These are phyloP conservation scores for Heliconius congener DNA, from an alignment of 1,140 invertebrate species.

Conservation along the genomic window DNA sequence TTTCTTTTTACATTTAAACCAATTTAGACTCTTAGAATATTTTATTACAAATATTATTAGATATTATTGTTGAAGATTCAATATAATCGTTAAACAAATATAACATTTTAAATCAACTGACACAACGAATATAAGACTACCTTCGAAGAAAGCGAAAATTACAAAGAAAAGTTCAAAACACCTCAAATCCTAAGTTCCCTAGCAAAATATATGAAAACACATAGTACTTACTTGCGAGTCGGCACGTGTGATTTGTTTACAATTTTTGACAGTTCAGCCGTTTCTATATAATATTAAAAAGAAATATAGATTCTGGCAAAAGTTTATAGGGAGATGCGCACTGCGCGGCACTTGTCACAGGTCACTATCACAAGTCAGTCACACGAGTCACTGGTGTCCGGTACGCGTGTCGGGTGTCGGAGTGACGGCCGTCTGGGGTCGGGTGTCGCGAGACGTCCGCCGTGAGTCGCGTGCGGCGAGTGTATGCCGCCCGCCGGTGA, in stretches of 20 bases:
- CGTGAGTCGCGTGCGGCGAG: constrained; percentile 66
- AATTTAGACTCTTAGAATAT: background rate
- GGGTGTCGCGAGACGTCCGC: constrained; percentile 54
- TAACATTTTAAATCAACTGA: background rate
- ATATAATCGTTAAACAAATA: background rate
- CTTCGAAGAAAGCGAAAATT: background rate
- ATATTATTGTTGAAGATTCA: background rate
- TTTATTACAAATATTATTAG: background rate
- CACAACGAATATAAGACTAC: background rate
- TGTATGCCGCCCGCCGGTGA: constrained; percentile 66
- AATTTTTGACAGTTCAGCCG: constrained; percentile 68
- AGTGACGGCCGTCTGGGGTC: constrained; percentile 17
- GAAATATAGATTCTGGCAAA: constrained; percentile 38
- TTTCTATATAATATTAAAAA: constrained; percentile 54
- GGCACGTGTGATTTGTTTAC: constrained; percentile 76
- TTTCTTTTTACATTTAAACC: background rate
- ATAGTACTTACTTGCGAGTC: constrained; percentile 71
- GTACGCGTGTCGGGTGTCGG: background rate
- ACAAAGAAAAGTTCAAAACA: background rate
- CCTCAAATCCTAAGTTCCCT: background rate
- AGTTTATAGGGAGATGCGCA: constrained; percentile 52
- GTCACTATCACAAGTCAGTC: constrained; percentile 65
- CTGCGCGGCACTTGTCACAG: constrained; percentile 60
- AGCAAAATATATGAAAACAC: constrained; percentile 23
- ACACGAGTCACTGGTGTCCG: constrained; percentile 6